Evolutionary conservation across 2,888 invertebrate genomes (phyloP).

Genomic region (Cremastinae sp.): DNA sequence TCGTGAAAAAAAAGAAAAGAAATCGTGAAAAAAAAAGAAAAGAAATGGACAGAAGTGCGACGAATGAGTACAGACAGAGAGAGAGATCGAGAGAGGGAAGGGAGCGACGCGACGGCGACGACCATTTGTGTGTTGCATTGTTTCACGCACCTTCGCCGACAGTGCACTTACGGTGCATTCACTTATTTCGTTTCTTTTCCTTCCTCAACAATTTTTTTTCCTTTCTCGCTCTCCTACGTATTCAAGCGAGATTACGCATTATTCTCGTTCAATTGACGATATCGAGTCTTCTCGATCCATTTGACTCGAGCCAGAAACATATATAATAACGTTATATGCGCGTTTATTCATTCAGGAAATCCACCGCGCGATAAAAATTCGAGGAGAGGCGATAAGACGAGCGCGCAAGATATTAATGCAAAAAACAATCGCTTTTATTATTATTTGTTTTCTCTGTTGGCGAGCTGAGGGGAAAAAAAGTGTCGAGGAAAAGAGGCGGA

Average conservation of each 20-base stretch:
- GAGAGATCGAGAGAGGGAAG: background rate
- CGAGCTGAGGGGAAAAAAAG: no score
- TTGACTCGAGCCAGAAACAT: conserved; percentile 20
- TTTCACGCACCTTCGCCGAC: conserved; percentile 69
- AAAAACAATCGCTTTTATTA: no score
- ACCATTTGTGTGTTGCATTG: conserved; percentile 72
- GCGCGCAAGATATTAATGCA: no score
- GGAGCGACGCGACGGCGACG: conserved; percentile 69
- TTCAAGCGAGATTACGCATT: conserved; percentile 48
- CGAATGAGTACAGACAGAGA: no score
- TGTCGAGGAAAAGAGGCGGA: no score
- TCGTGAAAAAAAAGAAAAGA: conserved; percentile 34
- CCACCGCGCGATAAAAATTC: background rate
- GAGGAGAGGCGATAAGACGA: no score
- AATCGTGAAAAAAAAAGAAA: conserved; percentile 30
- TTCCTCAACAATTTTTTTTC: background rate
- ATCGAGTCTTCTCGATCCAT: conserved; percentile 19
- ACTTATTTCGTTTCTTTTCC: background rate
- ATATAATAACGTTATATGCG: background rate
- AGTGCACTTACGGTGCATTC: conserved; percentile 53
- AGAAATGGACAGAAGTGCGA: conserved; percentile 13
- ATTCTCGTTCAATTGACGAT: conserved; percentile 35
- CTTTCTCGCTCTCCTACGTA: conserved; percentile 4
- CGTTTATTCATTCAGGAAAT: conserved; percentile 7
- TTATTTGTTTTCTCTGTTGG: no score